Base-by-base conservation (phyloP, 2,113 vertebrate genomes). In the Sarotherodon lohbergeri region DNA sequence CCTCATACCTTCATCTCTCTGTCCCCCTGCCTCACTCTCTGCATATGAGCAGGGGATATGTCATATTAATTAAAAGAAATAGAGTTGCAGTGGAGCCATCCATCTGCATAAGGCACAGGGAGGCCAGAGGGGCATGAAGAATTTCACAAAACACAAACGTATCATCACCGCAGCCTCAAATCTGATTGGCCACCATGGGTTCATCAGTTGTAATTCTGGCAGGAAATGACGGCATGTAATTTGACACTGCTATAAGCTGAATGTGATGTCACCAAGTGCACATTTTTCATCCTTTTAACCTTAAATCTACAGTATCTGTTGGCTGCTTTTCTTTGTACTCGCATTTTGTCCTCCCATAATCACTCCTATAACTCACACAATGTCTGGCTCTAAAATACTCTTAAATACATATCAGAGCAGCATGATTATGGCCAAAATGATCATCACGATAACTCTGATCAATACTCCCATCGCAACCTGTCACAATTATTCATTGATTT, bases 51-150 rank as follows among this genome's bases (percentile, higher is more conserved):
- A 81, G 91, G 86, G 91, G 92, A 95, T 94, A 88, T 96, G 95
- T 96, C 94, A 95, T 94, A 95, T 96, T 95, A 95, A 96, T 97
- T 96, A 96, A 93, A 90, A 94, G 89, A 85, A 94, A 93, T 88
- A 92, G 94, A 93, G 92, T 90, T 93, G 85, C 92, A 92, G 93
- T 92, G 89, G 91, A 93, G 88, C 88, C 92, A 94, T 96, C 88
- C 78, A 92, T 95, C 94, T 94, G 88, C 56, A 88, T 19, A 79
- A 54, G 82, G 84, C 61, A 73, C 43, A 83, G 52, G 83, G 88
- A 91, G 88, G 86, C 90, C 92, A 90, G 90, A 89, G 90, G 89
- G 80, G 80, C 82, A 86, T 86, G 87, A 95, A 91, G 90, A 92
- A 91, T 92, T 87, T 84, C 46, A 50, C 93, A 93, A 90, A 91